Base-by-base conservation (phyloP, 2,888 invertebrate species). In the Steinernema carpocapsae region DNA sequence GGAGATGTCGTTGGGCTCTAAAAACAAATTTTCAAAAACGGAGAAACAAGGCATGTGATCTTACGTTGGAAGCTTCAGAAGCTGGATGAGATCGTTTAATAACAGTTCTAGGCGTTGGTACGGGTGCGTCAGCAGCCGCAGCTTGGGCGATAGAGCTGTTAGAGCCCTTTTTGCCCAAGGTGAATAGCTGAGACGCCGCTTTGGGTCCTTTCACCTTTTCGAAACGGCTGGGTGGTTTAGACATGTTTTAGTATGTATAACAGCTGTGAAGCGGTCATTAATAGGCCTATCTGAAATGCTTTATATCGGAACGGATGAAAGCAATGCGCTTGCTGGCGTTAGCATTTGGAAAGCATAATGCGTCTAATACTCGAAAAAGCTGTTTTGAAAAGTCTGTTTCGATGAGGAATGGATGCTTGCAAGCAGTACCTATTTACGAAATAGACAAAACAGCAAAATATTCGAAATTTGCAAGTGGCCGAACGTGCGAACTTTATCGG, bases 201-300 rank as follows among this genome's bases (percentile, higher is more conserved):
- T 64, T 64, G 2, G 17, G 48, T 48, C 64, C 64, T 64, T 64
- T 64, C 29, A 64, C 29, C 19, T 64, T 64, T 4, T 64, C 64
- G 29, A 64, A 64, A 12, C 64, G 64, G 29, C 26, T 26, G 1
- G 64, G 64, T 12, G 64, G 64, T 64, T 29, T 29, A 17, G 48
- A 2, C 48, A 48, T 48, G 17, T 48, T 48, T 48, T 10, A 10
- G 37, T n/a, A n/a, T n/a, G n/a, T n/a, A n/a, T n/a, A n/a, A n/a
- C n/a, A n/a, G n/a, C n/a, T 37, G 37, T 37, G 4, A 37, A 37
- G 37, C 37, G 37, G 3, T 37, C 37, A 37, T 37, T 3, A n/a
- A n/a, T n/a, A n/a, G n/a, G n/a, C n/a, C n/a, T n/a, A n/a, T n/a
- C n/a, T n/a, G n/a, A n/a, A n/a, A n/a, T n/a, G n/a, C n/a, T n/a